These are phyloP conservation scores for Caenorhabditis doughertyi DNA, from an alignment of 2,888 invertebrate genomes.

Conservation along the genomic window DNA sequence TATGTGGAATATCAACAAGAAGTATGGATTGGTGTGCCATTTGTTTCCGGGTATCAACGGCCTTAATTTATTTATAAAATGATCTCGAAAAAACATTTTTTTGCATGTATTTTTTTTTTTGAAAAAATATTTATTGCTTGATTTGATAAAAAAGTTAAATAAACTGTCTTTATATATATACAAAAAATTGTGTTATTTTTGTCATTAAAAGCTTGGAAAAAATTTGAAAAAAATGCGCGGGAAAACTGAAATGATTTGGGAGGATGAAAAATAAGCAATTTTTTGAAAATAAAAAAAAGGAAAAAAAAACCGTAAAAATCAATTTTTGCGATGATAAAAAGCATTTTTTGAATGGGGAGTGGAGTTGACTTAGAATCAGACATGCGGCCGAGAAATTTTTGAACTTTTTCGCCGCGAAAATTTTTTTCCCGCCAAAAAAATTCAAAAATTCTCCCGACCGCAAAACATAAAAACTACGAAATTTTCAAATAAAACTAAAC, in stretches of 20 bases:
- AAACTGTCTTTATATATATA: slow-evolving; percentile 6
- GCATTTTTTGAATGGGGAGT: background rate
- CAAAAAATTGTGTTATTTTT: background rate
- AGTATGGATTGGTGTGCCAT: slow-evolving; percentile 91
- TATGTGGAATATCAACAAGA: slow-evolving; percentile 91
- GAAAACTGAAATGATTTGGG: slow-evolving; percentile 11
- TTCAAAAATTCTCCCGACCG: background rate
- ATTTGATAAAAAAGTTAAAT: background rate
- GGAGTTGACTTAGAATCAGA: slow-evolving; percentile 33
- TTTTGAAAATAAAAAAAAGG: background rate
- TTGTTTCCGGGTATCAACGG: slow-evolving; percentile 87
- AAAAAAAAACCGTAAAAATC: slow-evolving; percentile 27
- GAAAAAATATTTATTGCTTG: background rate
- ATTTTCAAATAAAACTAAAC: slow-evolving; percentile 8
- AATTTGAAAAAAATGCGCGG: background rate
- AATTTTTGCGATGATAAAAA: slow-evolving; percentile 15
- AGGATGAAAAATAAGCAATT: background rate
- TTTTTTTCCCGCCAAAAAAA: no score
- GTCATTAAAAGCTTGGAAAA: background rate
- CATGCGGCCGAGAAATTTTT: background rate
- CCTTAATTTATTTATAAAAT: slow-evolving; percentile 10
- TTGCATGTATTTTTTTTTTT: background rate
- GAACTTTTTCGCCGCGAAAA: no score
- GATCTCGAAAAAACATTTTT: slow-evolving; percentile 1
- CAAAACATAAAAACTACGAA: no score